Evolutionary conservation across 2,797 vertebrate species (phyloP).

Genomic region (Philypnodon macrostomus): DNA sequence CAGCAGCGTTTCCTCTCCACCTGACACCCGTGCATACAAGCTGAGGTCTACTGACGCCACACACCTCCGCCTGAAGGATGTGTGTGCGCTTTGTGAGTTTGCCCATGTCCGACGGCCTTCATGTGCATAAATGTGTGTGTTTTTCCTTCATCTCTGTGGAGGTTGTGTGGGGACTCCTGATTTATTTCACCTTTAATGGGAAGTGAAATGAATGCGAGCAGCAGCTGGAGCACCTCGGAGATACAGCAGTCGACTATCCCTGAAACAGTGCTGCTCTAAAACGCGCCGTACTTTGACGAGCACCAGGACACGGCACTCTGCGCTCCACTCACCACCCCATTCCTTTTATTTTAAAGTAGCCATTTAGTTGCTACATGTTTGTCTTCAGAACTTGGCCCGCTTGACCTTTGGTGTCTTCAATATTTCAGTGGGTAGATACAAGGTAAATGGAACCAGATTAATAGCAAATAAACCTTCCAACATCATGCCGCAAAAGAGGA

Average conservation of each 20-base stretch:
- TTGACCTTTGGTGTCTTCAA: conserved; percentile 32
- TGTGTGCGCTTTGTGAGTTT: conserved; percentile 24
- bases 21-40: conserved; percentile 56
- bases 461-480: conserved; percentile 64
- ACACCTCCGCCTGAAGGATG: conserved; percentile 26
- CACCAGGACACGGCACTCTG: conserved; percentile 39
- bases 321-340: conserved; percentile 37
- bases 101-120: conserved; percentile 36
- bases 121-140: conserved; percentile 31
- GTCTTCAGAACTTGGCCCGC: conserved; percentile 19
- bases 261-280: conserved; percentile 58
- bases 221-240: conserved; percentile 75
- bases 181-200: conserved; percentile 80
- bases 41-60: conserved; percentile 34
- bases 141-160: conserved; percentile 54
- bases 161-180: conserved; percentile 69
- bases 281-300: conserved; percentile 40
- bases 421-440: conserved; percentile 44
- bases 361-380: conserved; percentile 32
- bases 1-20: conserved; percentile 47
- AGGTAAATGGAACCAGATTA: conserved; percentile 66
- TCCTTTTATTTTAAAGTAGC: conserved; percentile 50
- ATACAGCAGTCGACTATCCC: conserved; percentile 70
- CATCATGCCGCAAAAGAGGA: conserved; percentile 60
- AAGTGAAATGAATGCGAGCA: conserved; percentile 79